Conservation (phyloP, 2,888 invertebrate species). For the Hofmannophila pseudospretella region DNA sequence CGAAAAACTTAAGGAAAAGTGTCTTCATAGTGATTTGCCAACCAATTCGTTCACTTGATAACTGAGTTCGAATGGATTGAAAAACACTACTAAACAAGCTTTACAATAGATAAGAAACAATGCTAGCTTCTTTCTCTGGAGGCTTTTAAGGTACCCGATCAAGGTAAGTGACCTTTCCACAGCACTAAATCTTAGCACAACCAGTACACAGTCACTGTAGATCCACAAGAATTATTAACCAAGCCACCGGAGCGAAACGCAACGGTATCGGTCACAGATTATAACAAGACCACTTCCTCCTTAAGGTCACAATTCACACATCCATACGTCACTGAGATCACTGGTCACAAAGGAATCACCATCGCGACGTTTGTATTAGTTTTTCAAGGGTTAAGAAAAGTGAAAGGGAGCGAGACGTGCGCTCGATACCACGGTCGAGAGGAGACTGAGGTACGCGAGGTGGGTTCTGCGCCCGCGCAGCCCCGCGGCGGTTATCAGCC, state of each 20-base stretch:
- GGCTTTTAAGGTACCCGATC: slow-evolving; percentile 18
- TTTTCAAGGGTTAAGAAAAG: slow-evolving; percentile 15
- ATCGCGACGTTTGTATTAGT: slow-evolving; percentile 38
- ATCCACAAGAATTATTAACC: slow-evolving; percentile 65
- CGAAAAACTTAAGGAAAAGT: too few relatives aligned
- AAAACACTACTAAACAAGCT: too few relatives aligned
- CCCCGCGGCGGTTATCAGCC: slow-evolving; percentile 61
- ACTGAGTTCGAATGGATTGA: too few relatives aligned
- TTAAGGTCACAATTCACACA: slow-evolving; percentile 1
- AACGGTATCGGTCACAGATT: slow-evolving; percentile 50
- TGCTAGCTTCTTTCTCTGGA: too few relatives aligned
- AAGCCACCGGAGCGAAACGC: slow-evolving; percentile 65
- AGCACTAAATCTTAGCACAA: slow-evolving; percentile 65
- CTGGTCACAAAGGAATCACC: slow-evolving; percentile 23
- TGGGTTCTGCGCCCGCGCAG: slow-evolving; percentile 67
- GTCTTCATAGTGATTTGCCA: too few relatives aligned
- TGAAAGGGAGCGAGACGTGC: slow-evolving; percentile 32
- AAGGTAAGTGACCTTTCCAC: slow-evolving; percentile 73
- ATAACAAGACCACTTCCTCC: not conserved
- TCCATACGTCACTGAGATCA: slow-evolving; percentile 20
- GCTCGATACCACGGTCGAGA: slow-evolving; percentile 36
- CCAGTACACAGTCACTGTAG: slow-evolving; percentile 62
- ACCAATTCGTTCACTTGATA: too few relatives aligned
- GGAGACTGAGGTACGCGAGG: slow-evolving; percentile 55
- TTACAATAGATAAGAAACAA: too few relatives aligned